A percentile compares a stretch with the other conserved stretches of the same genome.
phyloP scores from a whole-genome alignment of 2,888 invertebrate genomes.

The Cetonia aurata region DNA sequence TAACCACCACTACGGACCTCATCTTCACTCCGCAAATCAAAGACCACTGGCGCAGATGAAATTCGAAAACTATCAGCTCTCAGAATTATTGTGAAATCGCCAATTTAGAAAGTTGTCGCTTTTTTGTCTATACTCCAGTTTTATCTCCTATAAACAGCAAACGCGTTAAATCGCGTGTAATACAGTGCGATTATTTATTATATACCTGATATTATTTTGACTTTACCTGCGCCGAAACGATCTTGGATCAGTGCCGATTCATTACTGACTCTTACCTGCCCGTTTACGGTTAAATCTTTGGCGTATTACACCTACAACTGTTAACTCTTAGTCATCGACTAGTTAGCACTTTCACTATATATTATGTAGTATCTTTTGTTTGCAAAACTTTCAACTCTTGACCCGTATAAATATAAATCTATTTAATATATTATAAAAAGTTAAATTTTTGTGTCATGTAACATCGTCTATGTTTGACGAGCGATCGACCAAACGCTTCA shows the following conservation, averaged over 20 bases:
- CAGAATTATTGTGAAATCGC: too few relatives aligned
- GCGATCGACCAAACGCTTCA: too few relatives aligned
- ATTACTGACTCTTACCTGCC: background rate
- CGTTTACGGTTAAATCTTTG: conserved; percentile 31
- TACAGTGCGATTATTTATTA: background rate
- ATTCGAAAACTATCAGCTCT: too few relatives aligned
- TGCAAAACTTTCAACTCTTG: background rate
- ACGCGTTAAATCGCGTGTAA: conserved; percentile 8
- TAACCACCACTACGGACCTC: conserved; percentile 15
- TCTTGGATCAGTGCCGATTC: background rate
- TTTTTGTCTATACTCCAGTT: conserved; percentile 2
- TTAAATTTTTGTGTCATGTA: background rate
- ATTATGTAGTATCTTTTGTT: conserved; percentile 7
- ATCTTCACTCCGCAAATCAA: conserved; percentile 4
- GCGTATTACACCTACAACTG: conserved; percentile 24
- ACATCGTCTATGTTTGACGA: conserved; percentile 21
- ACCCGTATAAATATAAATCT: too few relatives aligned
- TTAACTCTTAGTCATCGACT: conserved; percentile 28
- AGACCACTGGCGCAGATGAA: too few relatives aligned
- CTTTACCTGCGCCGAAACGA: conserved; percentile 8
- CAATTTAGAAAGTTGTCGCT: conserved; percentile 35
- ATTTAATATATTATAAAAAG: too few relatives aligned
- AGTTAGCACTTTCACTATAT: conserved; percentile 27
- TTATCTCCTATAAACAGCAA: conserved; percentile 12
- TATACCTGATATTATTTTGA: background rate